These are phyloP conservation scores for Lipotes vexillifer DNA, from an alignment of 2,113 vertebrate genomes.

Conservation along the genomic window DNA sequence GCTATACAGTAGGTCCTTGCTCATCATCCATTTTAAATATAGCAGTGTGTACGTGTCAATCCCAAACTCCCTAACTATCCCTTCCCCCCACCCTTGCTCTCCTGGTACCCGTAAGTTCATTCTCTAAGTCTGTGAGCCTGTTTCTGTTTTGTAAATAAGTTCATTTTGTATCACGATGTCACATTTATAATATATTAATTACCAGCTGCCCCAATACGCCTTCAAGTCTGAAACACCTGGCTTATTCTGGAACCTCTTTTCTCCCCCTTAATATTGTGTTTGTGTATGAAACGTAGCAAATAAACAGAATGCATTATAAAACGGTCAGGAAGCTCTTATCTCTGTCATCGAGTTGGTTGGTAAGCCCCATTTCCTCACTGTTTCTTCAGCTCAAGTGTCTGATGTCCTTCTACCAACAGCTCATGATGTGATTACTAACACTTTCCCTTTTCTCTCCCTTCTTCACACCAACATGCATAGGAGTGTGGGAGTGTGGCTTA, in stretches of 20 bases:
- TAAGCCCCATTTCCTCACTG: neutral
- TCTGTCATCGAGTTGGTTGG: neutral
- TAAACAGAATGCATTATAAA: neutral
- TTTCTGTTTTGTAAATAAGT: neutral
- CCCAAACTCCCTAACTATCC: neutral
- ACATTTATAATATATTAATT: neutral
- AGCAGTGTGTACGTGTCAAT: neutral
- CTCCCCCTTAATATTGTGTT: neutral
- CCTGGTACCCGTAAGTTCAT: neutral
- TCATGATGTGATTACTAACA: fast-evolving
- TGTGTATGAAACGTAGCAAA: neutral
- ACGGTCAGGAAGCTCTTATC: neutral
- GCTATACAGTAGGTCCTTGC: neutral
- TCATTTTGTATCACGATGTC: neutral
- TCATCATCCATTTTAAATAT: neutral
- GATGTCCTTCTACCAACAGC: neutral
- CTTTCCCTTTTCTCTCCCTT: neutral
- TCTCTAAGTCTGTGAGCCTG: neutral
- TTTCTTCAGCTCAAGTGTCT: neutral
- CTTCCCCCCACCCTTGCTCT: too few species aligned
- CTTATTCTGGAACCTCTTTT: neutral
- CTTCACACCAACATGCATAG: neutral
- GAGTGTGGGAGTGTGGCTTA: neutral
- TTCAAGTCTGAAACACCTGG: neutral
- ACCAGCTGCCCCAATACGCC: neutral